A percentile compares a stretch with the other conserved stretches of the same genome.
Evolutionary conservation across 2,888 invertebrate species (phyloP).

Genomic region (Choristoneura rosaceana): DNA sequence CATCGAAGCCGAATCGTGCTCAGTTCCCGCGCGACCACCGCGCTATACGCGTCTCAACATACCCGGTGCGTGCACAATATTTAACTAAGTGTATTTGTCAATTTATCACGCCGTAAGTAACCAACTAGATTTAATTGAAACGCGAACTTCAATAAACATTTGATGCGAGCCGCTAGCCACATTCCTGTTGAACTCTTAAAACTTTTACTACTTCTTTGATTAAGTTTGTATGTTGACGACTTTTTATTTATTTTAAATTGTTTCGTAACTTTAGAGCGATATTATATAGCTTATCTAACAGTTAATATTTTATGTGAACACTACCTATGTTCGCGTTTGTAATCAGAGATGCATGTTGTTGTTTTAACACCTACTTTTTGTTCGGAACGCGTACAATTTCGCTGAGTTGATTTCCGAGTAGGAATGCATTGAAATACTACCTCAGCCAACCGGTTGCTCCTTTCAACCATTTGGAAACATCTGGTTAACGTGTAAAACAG

Average conservation of each 20-base stretch:
- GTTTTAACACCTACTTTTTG: not conserved
- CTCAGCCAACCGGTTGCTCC: not conserved
- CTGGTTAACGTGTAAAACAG: not conserved
- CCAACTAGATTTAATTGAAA: slow-evolving; percentile 14
- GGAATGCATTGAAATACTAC: slow-evolving; percentile 5
- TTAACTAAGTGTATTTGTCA: slow-evolving; percentile 24
- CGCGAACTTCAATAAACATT: not conserved
- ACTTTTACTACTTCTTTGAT: slow-evolving; percentile 26
- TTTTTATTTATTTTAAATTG: slow-evolving; percentile 11
- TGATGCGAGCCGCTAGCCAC: not conserved
- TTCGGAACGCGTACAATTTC: slow-evolving; percentile 19
- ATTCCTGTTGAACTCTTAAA: slow-evolving; percentile 5
- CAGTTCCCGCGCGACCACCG: slow-evolving; percentile 70
- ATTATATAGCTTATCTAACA: not conserved
- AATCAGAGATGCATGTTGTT: slow-evolving; percentile 16
- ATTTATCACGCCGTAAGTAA: slow-evolving; percentile 35
- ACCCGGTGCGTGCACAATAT: slow-evolving; percentile 64
- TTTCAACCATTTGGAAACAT: not conserved
- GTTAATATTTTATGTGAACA: slow-evolving; percentile 29
- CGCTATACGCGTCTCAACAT: slow-evolving; percentile 65
- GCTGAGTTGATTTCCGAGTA: slow-evolving; percentile 24
- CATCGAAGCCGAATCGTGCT: slow-evolving; percentile 65
- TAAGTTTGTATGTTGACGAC: slow-evolving; percentile 14
- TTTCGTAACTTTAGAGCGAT: slow-evolving; percentile 9
- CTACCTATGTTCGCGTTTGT: slow-evolving; percentile 13